These are phyloP conservation scores for Abramis brama DNA, from an alignment of 2,113 vertebrate genomes.

Conservation along the genomic window DNA sequence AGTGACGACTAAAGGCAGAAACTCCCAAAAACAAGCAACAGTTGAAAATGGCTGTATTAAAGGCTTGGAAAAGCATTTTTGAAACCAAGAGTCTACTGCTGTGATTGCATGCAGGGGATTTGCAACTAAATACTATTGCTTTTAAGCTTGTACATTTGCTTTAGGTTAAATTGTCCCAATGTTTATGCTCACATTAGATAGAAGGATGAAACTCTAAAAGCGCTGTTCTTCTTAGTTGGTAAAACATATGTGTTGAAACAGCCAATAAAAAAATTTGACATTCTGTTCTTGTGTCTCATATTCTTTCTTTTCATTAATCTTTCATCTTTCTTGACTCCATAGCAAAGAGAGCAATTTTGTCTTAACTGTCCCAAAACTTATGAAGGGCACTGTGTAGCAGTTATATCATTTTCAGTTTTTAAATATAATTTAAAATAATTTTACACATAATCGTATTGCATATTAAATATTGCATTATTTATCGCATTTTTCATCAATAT, in stretches of 20 bases:
- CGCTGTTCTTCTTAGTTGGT: no score
- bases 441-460: no score
- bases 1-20: not conserved
- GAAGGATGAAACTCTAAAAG: not conserved
- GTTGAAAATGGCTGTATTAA: not conserved
- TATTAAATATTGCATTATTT: no score
- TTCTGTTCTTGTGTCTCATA: not conserved
- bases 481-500: no score
- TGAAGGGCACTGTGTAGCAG: no score
- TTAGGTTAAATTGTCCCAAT: not conserved
- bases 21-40: not conserved
- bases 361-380: no score
- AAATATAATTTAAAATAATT: no score
- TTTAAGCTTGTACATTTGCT: not conserved
- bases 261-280: no score
- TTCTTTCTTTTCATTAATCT: not conserved
- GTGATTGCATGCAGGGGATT: not conserved
- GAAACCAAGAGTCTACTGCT: not conserved
- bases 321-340: not conserved
- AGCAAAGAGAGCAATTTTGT: not conserved
- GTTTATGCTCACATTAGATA: not conserved
- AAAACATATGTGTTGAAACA: no score
- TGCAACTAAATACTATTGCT: not conserved
- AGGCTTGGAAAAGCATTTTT: not conserved
- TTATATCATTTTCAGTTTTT: no score